Percentiles rank a stretch among this genome's conserved stretches.
These are phyloP conservation scores for Syrista parreyssii DNA, from an alignment of 2,888 invertebrate species.

Conservation along the genomic window DNA sequence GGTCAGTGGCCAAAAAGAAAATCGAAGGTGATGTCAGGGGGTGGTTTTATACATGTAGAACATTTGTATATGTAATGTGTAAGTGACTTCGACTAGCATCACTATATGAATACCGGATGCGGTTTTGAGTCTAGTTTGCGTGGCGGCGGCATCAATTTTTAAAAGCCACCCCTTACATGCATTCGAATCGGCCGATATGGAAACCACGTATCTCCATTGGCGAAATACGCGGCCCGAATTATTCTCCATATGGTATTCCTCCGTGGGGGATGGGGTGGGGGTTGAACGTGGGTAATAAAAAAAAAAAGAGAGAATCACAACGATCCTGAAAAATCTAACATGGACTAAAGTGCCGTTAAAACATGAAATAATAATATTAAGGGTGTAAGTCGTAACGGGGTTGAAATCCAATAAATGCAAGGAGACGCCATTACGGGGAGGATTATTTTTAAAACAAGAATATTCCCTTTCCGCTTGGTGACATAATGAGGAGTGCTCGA, in stretches of 20 bases:
- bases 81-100: slow-evolving; percentile 25
- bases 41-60: neutral
- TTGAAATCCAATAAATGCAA: slow-evolving; percentile 43
- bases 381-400: neutral
- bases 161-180: slow-evolving; percentile 53
- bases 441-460: slow-evolving; percentile 60
- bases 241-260: neutral
- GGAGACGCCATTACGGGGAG: slow-evolving; percentile 51
- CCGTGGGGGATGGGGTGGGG: too few species aligned
- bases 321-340: neutral
- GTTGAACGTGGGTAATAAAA: too few species aligned
- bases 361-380: neutral
- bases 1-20: neutral
- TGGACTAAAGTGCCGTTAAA: neutral
- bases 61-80: too few species aligned
- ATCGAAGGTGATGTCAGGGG: neutral
- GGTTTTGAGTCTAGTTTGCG: slow-evolving; percentile 64
- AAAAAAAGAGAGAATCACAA: too few species aligned
- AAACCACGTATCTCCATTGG: slow-evolving; percentile 54
- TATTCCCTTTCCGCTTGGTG: slow-evolving; percentile 48
- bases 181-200: slow-evolving; percentile 56
- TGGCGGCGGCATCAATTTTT: slow-evolving; percentile 62
- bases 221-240: slow-evolving; percentile 5
- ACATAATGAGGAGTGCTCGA: slow-evolving; percentile 54
- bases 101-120: slow-evolving; percentile 64